Evolutionary conservation across 1,140 invertebrate genomes (phyloP), one percentile per base, ranked within the genome.

Genomic region (Marisa cornuarietis): DNA sequence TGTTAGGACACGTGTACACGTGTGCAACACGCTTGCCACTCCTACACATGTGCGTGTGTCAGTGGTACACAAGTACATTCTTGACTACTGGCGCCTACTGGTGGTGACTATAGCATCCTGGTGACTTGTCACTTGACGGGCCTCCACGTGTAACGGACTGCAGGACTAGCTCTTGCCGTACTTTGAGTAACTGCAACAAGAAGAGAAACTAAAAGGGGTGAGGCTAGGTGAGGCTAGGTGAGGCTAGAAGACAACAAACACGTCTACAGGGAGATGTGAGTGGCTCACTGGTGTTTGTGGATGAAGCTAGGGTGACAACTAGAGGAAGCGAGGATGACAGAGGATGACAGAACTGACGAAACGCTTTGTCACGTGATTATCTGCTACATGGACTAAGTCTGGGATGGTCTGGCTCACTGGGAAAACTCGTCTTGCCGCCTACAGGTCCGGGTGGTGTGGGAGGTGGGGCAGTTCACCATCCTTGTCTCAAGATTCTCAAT

Each of bases 151-250:
- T 65, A 42, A 16, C 24, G 58, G 7, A 11, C 11, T 52, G 31
- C 63, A 51, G 42, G 65, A 77, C 42, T 54, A 51, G 76, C n/a
- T 6, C 18, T 63, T 13, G 9, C 63, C 54, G 76, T 22, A 54
- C 31, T 68, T 54, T 65, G 63, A 77, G 76, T 26, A 66, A 65
- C 76, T 77, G 76, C 62, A 77, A 77, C 76, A 68, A 77, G 76
- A 77, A 77, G 42, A 77, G 65, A 77, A 77, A 77, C 65, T 77
- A 66, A 68, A 51, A 65, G 76, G n/a, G n/a, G n/a, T n/a, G n/a
- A n/a, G n/a, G n/a, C n/a, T n/a, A n/a, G n/a, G n/a, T n/a, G n/a
- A n/a, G n/a, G n/a, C n/a, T n/a, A n/a, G n/a, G 63, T 68, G 24
- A 77, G 26, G 63, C 62, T 1, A 52, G 49, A 26, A 77, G 42